Percentiles rank a stretch among this genome's conserved stretches.
phyloP scores from a whole-genome alignment of 2,888 invertebrate genomes.

The Idaea biselata region DNA sequence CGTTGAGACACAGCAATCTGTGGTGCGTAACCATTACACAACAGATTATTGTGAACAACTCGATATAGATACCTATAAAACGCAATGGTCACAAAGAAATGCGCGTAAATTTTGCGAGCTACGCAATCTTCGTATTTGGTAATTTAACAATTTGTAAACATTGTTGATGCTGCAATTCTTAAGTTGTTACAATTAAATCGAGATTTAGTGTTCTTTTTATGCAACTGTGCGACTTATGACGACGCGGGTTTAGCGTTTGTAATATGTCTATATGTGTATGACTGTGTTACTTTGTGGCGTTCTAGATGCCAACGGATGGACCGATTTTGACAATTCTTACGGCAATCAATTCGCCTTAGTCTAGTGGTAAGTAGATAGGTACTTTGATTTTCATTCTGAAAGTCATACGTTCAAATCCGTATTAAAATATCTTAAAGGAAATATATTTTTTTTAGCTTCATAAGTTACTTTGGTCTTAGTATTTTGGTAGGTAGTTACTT shows the following conservation, averaged over 20 bases:
- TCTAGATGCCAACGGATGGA: no score
- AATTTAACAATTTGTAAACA: slow-evolving; percentile 6
- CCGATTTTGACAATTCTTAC: no score
- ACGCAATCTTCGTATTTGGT: slow-evolving; percentile 29
- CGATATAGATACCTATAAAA: slow-evolving; percentile 8
- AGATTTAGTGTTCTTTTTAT: no score
- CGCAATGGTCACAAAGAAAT: slow-evolving; percentile 36
- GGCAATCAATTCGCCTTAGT: no score
- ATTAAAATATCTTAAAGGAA: no score
- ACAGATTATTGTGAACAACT: slow-evolving; percentile 12
- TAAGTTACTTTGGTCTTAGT: no score
- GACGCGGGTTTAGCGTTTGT: no score
- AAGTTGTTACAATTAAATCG: slow-evolving; percentile 12
- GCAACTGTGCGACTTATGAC: no score
- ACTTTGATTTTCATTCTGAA: neutral
- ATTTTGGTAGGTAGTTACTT: no score
- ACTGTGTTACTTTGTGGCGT: no score
- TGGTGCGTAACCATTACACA: slow-evolving; percentile 11
- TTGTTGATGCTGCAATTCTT: slow-evolving; percentile 4
- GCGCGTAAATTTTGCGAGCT: slow-evolving; percentile 38
- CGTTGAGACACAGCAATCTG: slow-evolving; percentile 18
- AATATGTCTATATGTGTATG: no score
- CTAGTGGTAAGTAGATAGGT: neutral
- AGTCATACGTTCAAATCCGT: neutral
- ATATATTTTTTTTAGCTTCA: no score